Evolutionary conservation across 2,888 invertebrate genomes (phyloP), one percentile per base, ranked within the genome.

Genomic region (Dyspetes luteomarginatus): DNA sequence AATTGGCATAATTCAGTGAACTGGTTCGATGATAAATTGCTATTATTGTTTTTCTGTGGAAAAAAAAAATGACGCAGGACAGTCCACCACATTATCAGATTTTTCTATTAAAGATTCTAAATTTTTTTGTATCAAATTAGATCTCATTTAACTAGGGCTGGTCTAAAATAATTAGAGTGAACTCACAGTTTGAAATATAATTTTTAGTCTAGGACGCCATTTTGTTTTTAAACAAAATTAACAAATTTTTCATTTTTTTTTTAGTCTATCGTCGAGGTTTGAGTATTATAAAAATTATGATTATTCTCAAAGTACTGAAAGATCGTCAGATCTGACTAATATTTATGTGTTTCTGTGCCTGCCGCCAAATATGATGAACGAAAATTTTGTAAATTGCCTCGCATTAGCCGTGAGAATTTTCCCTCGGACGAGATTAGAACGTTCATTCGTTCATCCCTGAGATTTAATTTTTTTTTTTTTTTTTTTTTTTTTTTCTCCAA

Each of bases 341-440:
- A 65, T 55, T 50, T 69, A 45, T 24, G 71, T 71, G 71, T 76
- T 56, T 72, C 67, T 76, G 80, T 56, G 81, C 76, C 77, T 81
- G 81, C 62, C 55, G 67, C 75, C 55, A 72, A 73, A 67, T 55
- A 62, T 55, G 48, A 78, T 52, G 48, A 5, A 78, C 60, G 78
- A 78, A 77, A 48, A 81, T 68, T 30, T 68, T 64, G 56, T 15
- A 5, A 72, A 77, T 72, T 41, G 67, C 62, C 52, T 55, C 24
- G 17, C 50, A 58, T 81, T 77, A 73, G 56, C 60, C 71, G 77
- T 77, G 77, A 77, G 77, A 77, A 77, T 73, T 58, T 64, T 72
- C 56, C 58, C 72, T 72, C 72, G 73, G 81, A 76, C 81, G 72
- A 77, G 77, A 77, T 77, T 81, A 81, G 76, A 81, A 73, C 81